Conservation (phyloP, 2,888 invertebrate species). For the Campoplex nolae region DNA sequence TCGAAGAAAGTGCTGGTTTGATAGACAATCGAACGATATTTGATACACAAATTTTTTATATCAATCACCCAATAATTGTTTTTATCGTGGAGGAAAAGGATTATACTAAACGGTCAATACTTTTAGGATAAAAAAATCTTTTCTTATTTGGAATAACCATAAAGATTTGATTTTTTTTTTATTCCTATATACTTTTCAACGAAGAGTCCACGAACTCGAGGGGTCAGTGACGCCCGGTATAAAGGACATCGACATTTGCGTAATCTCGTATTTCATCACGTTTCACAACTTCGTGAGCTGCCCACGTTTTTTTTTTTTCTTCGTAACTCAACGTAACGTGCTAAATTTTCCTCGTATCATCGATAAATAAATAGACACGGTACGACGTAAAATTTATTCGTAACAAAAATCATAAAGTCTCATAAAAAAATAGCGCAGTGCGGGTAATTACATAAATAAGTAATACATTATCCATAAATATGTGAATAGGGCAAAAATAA, state of each 20-base stretch:
- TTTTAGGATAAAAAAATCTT: background rate
- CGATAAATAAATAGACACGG: conserved; percentile 25
- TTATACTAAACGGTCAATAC: background rate
- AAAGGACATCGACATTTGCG: conserved; percentile 59
- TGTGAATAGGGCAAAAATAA: background rate
- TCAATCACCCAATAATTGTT: background rate
- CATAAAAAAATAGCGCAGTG: background rate
- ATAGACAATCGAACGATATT: too few relatives aligned
- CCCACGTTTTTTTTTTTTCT: conserved; percentile 53
- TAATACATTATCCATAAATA: conserved; percentile 25
- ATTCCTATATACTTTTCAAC: background rate
- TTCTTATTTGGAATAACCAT: background rate
- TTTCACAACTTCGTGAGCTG: conserved; percentile 56
- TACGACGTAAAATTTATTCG: background rate
- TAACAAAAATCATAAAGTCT: background rate
- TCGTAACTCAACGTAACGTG: conserved; percentile 48
- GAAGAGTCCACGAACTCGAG: conserved; percentile 29
- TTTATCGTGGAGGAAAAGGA: background rate
- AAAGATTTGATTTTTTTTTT: conserved; percentile 9
- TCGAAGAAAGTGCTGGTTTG: too few relatives aligned
- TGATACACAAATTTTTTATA: too few relatives aligned
- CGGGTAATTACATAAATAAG: conserved; percentile 25
- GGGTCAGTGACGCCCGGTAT: conserved; percentile 47
- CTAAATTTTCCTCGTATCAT: conserved; percentile 29
- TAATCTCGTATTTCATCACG: conserved; percentile 57